Evolutionary conservation across 2,888 invertebrate genomes (phyloP).

Genomic region (Phalera bucephala): DNA sequence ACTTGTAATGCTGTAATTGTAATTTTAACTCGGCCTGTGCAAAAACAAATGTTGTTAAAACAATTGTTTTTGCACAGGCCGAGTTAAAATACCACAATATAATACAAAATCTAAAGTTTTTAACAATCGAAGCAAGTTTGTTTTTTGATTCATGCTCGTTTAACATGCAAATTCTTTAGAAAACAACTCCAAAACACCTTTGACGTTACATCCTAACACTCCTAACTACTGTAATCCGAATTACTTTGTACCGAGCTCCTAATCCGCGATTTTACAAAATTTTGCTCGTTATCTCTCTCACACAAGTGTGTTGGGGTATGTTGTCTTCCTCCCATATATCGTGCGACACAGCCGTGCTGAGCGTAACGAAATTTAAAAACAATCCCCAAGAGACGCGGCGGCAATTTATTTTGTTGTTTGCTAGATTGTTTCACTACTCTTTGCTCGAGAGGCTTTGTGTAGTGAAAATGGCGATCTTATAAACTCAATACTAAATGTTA

Average conservation of each 20-base stretch:
- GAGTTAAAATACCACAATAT: too few species aligned
- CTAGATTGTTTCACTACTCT: conserved; percentile 55
- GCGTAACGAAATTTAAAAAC: conserved; percentile 75
- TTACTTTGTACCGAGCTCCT: conserved; percentile 23
- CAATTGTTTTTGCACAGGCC: too few species aligned
- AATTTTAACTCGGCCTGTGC: too few species aligned
- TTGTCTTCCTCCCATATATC: conserved; percentile 31
- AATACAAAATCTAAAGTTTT: too few species aligned
- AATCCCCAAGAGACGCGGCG: conserved; percentile 56
- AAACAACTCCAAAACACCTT: conserved; percentile 20
- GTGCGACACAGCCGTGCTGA: conserved; percentile 36
- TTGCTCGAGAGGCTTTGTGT: too few species aligned
- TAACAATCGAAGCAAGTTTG: too few species aligned
- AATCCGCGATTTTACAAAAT: conserved; percentile 24
- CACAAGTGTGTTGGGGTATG: conserved; percentile 11
- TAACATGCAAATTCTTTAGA: conserved; percentile 22
- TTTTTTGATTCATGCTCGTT: conserved; percentile 5
- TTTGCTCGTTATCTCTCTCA: conserved; percentile 21
- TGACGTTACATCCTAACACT: conserved; percentile 12
- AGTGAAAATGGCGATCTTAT: too few species aligned
- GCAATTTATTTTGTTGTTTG: conserved; percentile 62
- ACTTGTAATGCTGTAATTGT: too few species aligned
- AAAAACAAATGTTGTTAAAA: too few species aligned
- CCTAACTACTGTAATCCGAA: conserved; percentile 38
- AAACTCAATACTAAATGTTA: too few species aligned